Percentiles rank a stretch among this genome's conserved stretches.
These are phyloP conservation scores for Epinephelus moara DNA, from an alignment of 2,113 vertebrate genomes.

Conservation along the genomic window DNA sequence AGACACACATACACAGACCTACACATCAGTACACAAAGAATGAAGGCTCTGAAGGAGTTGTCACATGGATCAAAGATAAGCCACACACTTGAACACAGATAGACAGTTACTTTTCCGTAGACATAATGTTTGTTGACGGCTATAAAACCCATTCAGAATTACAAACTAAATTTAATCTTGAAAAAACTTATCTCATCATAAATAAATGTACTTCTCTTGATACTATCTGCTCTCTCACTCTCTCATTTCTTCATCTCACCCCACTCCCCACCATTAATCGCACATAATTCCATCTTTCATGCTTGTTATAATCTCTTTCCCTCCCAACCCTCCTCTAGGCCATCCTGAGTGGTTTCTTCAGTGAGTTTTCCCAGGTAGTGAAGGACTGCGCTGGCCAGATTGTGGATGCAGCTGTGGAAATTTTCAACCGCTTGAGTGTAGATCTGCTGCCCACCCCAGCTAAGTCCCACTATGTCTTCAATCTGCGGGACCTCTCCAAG, in stretches of 20 bases:
- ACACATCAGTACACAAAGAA: neutral
- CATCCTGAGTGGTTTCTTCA: slow-evolving; percentile 88
- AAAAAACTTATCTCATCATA: no score
- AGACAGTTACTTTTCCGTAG: neutral
- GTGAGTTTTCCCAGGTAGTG: slow-evolving; percentile 86
- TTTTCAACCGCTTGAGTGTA: slow-evolving; percentile 89
- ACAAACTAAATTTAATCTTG: no score
- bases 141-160: neutral
- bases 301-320: neutral
- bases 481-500: slow-evolving; percentile 91
- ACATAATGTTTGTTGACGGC: neutral
- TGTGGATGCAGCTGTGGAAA: slow-evolving; percentile 90
- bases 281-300: neutral
- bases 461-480: slow-evolving; percentile 93
- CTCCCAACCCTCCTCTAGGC: slow-evolving; percentile 76
- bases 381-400: slow-evolving; percentile 85
- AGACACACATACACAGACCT: neutral
- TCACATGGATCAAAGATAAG: neutral
- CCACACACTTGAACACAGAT: neutral
- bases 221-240: neutral
- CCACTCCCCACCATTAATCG: fast-evolving
- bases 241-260: neutral
- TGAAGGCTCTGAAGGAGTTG: neutral
- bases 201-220: neutral
- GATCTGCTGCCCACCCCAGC: slow-evolving; percentile 92